phyloP scores from a whole-genome alignment of 2,888 invertebrate species.

The Auanema freiburgensis region DNA sequence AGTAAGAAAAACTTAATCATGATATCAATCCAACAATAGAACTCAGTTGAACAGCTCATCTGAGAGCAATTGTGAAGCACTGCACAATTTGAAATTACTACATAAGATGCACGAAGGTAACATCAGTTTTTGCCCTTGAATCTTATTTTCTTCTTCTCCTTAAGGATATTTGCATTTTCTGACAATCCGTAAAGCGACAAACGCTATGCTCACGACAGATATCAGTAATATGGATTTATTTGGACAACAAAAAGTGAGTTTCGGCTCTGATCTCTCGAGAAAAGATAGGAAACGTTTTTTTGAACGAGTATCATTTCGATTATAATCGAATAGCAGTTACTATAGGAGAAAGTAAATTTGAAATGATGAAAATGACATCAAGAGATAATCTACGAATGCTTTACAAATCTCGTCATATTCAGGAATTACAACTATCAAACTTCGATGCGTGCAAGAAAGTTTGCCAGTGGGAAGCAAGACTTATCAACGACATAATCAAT shows the following conservation, averaged over 20 bases:
- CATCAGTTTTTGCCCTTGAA: background rate
- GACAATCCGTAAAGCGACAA: slow-evolving; percentile 51
- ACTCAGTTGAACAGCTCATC: too few relatives aligned
- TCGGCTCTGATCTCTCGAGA: too few relatives aligned
- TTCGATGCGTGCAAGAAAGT: slow-evolving; percentile 55
- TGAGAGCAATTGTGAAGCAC: background rate
- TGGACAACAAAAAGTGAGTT: too few relatives aligned
- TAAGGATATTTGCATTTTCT: slow-evolving; percentile 53
- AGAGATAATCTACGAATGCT: slow-evolving; percentile 1
- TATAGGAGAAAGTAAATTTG: too few relatives aligned
- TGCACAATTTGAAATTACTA: slow-evolving; percentile 24
- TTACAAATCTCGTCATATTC: slow-evolving; percentile 7
- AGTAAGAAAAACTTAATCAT: background rate
- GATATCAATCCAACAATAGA: background rate
- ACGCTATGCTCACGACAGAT: slow-evolving; percentile 45
- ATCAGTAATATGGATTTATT: slow-evolving; percentile 1
- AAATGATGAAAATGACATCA: background rate
- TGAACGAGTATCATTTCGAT: too few relatives aligned
- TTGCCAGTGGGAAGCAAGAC: slow-evolving; percentile 55
- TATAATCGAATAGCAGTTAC: too few relatives aligned
- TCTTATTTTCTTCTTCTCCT: background rate
- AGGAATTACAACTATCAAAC: slow-evolving; percentile 37
- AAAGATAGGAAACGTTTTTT: background rate
- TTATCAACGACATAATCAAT: slow-evolving; percentile 57
- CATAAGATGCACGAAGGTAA: slow-evolving; percentile 42